Conservation (phyloP, 1,140 invertebrate species). For the Drosophila paulistorum region DNA sequence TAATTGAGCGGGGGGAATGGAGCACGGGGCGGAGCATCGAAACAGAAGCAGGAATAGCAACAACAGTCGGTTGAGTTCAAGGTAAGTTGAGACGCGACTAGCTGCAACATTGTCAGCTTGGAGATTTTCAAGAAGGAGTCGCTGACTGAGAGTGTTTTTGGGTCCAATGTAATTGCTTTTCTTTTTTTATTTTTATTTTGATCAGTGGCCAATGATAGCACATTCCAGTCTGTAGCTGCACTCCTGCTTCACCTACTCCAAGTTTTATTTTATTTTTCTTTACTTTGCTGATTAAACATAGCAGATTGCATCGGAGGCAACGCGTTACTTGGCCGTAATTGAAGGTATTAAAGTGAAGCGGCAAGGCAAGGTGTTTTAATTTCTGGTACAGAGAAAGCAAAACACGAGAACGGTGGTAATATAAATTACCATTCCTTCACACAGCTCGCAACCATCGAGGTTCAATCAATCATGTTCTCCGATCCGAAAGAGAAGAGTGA, state of each 20-base stretch:
- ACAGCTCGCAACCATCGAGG: not conserved
- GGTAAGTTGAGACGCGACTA: conserved; percentile 51
- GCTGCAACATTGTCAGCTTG: conserved; percentile 39
- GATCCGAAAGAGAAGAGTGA: not conserved
- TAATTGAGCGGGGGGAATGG: not conserved
- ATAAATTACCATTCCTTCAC: not conserved
- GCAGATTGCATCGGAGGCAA: conserved; percentile 47
- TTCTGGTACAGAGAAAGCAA: conserved; percentile 41
- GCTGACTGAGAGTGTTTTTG: conserved; percentile 28
- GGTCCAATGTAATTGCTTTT: conserved; percentile 62
- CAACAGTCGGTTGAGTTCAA: conserved; percentile 49
- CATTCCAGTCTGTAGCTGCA: conserved; percentile 51
- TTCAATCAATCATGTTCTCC: conserved; percentile 61
- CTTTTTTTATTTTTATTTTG: conserved; percentile 27
- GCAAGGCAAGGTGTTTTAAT: conserved; percentile 36
- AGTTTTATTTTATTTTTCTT: conserved; percentile 53
- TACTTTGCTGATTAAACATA: conserved; percentile 70
- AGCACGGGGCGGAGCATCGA: not conserved
- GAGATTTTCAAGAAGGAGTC: conserved; percentile 1
- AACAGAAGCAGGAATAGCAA: conserved; percentile 25
- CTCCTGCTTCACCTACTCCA: conserved; percentile 7
- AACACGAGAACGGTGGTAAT: not conserved
- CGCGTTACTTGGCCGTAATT: conserved; percentile 71
- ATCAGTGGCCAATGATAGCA: conserved; percentile 56
- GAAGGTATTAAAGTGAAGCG: conserved; percentile 70